Base-by-base conservation (phyloP, 2,797 vertebrate genomes). In the Steatocranus sp. region DNA sequence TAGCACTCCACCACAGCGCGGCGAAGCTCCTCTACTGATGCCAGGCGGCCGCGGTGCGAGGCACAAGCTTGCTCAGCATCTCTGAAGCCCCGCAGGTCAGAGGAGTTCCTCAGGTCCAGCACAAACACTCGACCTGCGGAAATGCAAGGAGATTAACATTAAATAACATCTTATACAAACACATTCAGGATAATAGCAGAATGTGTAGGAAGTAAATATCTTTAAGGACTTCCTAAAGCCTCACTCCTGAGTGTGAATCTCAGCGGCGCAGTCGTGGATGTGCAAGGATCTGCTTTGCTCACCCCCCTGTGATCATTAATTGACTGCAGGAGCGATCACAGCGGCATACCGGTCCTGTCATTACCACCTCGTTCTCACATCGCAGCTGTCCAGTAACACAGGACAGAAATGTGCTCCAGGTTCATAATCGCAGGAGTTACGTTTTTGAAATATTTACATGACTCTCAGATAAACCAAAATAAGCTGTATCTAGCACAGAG, bases 51-150 rank as follows among this genome's bases (percentile, higher is more conserved):
- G 0, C 94, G 95, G 76, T 92, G 95, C 75, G 88, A 81, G 80
- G 92, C 96, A 95, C 94, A 97, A 84, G 96, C 94, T 82, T 82
- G 91, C 49, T 97, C 96, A 8, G 94, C 94, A 1, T 95, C 95
- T 83, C 96, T 94, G 74, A 93, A 93, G 27, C 94, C 95, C 89
- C 92, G 90, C 30, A 88, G 90, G 70, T 83, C 91, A 9, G 97
- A 96, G 83, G 94, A 95, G 85, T 96, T 97, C 93, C 93, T 96
- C 88, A 95, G 91, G 82, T 96, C 96, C 89, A 97, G 78, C 34
- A 96, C 94, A 83, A 99, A 98, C 81, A 99, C 95, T 80, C 96
- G 97, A 82, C 98, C 98, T 98, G 93, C 48, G 84, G 74, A 91
- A 75, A 92, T 83, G 36, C 25, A 8, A 63, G 6, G 15, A 76